Percentiles rank a stretch among this genome's conserved stretches.
phyloP scores from a whole-genome alignment of 2,888 invertebrate species.

The Slavum lentiscoides region DNA sequence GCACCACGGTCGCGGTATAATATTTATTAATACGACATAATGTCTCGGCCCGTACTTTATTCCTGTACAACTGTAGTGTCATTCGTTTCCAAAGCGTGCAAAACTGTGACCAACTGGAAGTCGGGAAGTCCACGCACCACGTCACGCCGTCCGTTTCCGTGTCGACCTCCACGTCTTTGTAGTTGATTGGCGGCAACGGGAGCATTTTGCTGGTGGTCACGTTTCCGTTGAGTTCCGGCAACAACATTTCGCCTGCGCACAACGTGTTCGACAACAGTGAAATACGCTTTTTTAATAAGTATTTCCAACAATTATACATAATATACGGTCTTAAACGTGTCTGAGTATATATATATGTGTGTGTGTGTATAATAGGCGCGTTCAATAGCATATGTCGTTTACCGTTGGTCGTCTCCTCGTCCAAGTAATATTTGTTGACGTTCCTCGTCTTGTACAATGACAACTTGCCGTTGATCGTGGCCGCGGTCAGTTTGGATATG shows the following conservation, averaged over 20 bases:
- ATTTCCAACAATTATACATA: no score
- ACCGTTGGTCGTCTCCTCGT: constrained; percentile 47
- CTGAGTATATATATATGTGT: no score
- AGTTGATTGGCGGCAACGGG: constrained; percentile 40
- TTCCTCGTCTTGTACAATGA: constrained; percentile 60
- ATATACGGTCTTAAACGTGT: no score
- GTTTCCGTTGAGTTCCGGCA: constrained; percentile 48
- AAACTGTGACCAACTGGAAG: constrained; percentile 67
- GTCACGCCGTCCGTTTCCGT: constrained; percentile 18
- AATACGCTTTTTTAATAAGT: background rate
- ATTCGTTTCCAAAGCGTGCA: constrained; percentile 66
- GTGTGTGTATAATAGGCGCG: no score
- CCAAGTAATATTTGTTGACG: constrained; percentile 57
- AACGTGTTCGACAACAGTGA: background rate
- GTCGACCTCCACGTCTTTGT: constrained; percentile 16
- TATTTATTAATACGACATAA: no score
- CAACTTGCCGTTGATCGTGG: constrained; percentile 67
- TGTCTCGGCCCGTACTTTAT: constrained; percentile 61
- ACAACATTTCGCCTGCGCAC: background rate
- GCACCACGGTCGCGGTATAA: no score
- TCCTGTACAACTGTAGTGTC: constrained; percentile 67
- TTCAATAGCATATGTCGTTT: background rate
- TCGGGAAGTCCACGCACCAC: constrained; percentile 60
- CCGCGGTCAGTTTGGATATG: constrained; percentile 63
- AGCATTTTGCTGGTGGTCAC: constrained; percentile 15